These are phyloP conservation scores for Caenorhabditis imperialis DNA, from an alignment of 2,888 invertebrate species.

Conservation along the genomic window DNA sequence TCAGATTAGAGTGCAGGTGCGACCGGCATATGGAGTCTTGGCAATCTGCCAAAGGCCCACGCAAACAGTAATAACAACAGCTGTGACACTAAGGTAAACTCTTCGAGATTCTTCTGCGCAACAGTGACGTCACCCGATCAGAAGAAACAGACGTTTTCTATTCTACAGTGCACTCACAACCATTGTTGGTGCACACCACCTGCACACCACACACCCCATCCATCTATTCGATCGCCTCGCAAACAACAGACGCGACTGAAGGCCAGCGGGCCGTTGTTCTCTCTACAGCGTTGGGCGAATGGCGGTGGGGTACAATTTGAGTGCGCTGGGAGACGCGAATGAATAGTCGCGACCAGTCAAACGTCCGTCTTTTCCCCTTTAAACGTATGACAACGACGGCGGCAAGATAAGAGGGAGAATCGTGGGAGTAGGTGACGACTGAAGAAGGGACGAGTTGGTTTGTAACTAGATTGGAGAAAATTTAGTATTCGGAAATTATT, in stretches of 20 bases:
- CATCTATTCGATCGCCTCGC: constrained; percentile 38
- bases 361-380: constrained; percentile 14
- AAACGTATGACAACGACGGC: constrained; percentile 32
- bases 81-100: constrained; percentile 19
- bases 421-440: constrained; percentile 14
- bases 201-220: constrained; percentile 15
- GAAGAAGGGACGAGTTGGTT: constrained; percentile 1
- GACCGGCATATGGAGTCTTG: constrained; percentile 15
- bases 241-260: constrained; percentile 23
- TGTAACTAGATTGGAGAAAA: no score
- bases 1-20: constrained; percentile 31
- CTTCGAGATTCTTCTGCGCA: constrained; percentile 5
- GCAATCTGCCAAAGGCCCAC: constrained; percentile 15
- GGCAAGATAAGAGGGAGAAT: constrained; percentile 47
- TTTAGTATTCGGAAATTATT: no score
- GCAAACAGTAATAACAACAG: constrained; percentile 35
- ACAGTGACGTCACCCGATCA: constrained; percentile 31
- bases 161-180: constrained; percentile 3
- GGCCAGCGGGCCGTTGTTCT: constrained; percentile 18
- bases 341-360: constrained; percentile 18
- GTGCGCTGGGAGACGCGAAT: constrained; percentile 33
- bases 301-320: constrained; percentile 37
- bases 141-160: constrained; percentile 8
- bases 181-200: no score
- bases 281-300: constrained; percentile 15